Conservation (phyloP, 1,140 invertebrate genomes). For the Leptinotarsa defecta region DNA sequence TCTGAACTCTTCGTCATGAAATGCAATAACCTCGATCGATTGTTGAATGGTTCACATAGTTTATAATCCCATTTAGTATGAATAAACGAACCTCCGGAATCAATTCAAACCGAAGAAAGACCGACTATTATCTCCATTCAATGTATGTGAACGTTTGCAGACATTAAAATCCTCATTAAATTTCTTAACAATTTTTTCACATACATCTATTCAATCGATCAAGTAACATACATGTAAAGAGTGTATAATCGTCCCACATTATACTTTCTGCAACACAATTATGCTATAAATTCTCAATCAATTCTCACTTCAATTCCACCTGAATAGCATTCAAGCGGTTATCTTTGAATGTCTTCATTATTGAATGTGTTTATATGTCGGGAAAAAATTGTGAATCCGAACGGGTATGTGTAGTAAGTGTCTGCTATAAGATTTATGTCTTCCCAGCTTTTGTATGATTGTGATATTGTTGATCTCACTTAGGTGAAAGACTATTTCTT, state of each 20-base stretch:
- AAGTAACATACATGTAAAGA: background rate
- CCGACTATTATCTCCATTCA: background rate
- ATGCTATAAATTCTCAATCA: background rate
- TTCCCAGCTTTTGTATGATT: background rate
- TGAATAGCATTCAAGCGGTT: constrained; percentile 5
- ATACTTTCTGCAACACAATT: background rate
- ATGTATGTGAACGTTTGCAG: background rate
- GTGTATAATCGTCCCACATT: background rate
- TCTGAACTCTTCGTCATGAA: too few relatives aligned
- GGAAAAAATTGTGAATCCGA: background rate
- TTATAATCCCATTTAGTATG: background rate
- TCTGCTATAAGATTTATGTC: background rate
- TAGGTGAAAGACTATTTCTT: too few relatives aligned
- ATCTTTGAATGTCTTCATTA: constrained; percentile 4
- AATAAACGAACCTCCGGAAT: background rate
- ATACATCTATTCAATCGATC: background rate
- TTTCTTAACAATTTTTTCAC: constrained; percentile 2
- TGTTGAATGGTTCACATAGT: too few relatives aligned
- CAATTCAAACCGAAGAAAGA: background rate
- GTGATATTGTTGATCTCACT: background rate
- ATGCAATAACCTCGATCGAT: too few relatives aligned
- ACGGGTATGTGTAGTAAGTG: background rate
- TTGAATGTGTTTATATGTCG: background rate
- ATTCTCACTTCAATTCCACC: constrained; percentile 5
- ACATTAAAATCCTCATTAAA: background rate